phyloP scores from a whole-genome alignment of 2,113 vertebrate genomes.

The Hepsetus odoe region DNA sequence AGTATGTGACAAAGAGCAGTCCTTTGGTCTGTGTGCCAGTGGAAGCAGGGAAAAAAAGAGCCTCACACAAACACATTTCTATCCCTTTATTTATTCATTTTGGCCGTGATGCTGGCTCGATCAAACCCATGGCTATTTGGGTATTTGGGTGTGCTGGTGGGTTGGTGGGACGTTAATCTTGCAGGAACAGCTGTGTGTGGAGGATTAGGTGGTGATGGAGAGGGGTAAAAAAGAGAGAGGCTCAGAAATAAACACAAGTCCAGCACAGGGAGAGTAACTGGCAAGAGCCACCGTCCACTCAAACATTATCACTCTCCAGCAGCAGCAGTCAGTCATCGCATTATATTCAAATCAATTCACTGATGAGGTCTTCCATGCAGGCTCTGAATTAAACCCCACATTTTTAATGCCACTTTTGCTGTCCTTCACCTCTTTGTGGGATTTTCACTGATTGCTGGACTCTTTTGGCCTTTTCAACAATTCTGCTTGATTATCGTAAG shows the following conservation, averaged over 20 bases:
- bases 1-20: constrained; percentile 39
- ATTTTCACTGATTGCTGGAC: background rate
- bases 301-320: constrained; percentile 56
- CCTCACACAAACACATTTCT: constrained; percentile 26
- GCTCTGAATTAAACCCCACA: constrained; percentile 39
- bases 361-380: constrained; percentile 47
- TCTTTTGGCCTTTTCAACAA: constrained; percentile 3
- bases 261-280: constrained; percentile 7
- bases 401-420: constrained; percentile 6
- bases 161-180: constrained; percentile 57
- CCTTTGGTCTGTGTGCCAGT: constrained; percentile 34
- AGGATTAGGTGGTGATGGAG: constrained; percentile 60
- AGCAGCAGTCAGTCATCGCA: constrained; percentile 47
- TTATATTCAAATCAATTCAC: constrained; percentile 52
- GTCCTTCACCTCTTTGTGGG: background rate
- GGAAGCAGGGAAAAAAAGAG: constrained; percentile 24
- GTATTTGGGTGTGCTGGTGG: constrained; percentile 32
- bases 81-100: constrained; percentile 53
- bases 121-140: constrained; percentile 36
- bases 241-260: constrained; percentile 59
- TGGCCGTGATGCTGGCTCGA: constrained; percentile 47
- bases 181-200: constrained; percentile 60
- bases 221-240: constrained; percentile 44
- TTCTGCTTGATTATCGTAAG: background rate
- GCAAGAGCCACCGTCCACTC: constrained; percentile 40